A percentile compares a stretch with the other conserved stretches of the same genome.
These are phyloP conservation scores for Petrophora chlorosata DNA, from an alignment of 2,888 invertebrate genomes.

Conservation along the genomic window DNA sequence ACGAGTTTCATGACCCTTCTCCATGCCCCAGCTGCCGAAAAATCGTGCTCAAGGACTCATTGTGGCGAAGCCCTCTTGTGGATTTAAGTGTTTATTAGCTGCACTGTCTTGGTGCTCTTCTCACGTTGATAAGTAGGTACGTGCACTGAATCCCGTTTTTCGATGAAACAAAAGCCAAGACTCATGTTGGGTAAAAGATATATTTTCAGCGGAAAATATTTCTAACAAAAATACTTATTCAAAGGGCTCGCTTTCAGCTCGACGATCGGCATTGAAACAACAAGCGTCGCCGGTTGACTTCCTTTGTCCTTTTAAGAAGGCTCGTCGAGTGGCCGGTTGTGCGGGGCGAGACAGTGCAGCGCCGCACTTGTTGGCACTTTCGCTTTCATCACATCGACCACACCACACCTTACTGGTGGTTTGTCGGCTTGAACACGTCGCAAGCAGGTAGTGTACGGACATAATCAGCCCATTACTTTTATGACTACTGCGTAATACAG, in stretches of 20 bases:
- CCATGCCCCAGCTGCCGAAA: conserved; percentile 34
- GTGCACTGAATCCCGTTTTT: not conserved
- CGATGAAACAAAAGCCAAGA: no score
- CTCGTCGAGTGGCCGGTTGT: conserved; percentile 38
- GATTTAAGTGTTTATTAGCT: conserved; percentile 31
- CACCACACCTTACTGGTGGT: conserved; percentile 35
- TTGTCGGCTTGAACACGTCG: conserved; percentile 32
- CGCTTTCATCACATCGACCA: conserved; percentile 61
- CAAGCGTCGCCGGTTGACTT: conserved; percentile 46
- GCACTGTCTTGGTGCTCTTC: conserved; percentile 11
- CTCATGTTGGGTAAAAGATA: no score
- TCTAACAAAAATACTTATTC: conserved; percentile 5
- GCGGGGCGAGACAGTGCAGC: conserved; percentile 34
- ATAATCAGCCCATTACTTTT: conserved; percentile 40
- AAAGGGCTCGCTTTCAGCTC: conserved; percentile 16
- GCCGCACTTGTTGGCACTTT: conserved; percentile 67
- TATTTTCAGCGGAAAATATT: conserved; percentile 6
- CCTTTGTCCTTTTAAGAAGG: conserved; percentile 56
- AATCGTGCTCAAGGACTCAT: conserved; percentile 52
- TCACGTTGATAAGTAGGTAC: conserved; percentile 18
- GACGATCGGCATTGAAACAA: conserved; percentile 33
- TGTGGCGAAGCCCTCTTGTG: conserved; percentile 27
- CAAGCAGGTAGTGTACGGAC: conserved; percentile 30
- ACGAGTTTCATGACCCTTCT: conserved; percentile 29
- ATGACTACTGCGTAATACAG: conserved; percentile 39